These are phyloP conservation scores for Carassius gibelio DNA, from an alignment of 2,113 vertebrate species.

Conservation along the genomic window DNA sequence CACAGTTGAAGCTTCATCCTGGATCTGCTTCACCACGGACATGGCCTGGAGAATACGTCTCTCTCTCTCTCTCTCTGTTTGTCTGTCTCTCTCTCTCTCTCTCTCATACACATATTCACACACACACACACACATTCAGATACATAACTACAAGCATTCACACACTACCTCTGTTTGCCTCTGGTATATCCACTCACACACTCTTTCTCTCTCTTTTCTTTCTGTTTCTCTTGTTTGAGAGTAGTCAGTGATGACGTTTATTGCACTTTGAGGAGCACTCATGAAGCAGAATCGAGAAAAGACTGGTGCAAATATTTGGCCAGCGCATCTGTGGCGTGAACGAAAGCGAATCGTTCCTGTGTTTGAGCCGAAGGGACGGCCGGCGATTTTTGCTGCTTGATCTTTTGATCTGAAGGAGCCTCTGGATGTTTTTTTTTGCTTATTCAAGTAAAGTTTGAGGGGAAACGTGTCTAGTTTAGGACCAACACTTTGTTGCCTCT, in stretches of 20 bases:
- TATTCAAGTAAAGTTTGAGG: not conserved
- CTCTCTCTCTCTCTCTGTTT: slow-evolving; percentile 39
- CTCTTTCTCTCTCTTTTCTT: slow-evolving; percentile 11
- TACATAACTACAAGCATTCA: not conserved
- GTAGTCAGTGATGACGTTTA: slow-evolving; percentile 53
- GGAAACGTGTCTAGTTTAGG: slow-evolving; percentile 18
- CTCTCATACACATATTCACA: not conserved
- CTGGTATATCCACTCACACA: not conserved
- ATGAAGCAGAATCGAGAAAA: slow-evolving; percentile 51
- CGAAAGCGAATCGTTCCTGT: too few species aligned
- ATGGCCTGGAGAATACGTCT: slow-evolving; percentile 75
- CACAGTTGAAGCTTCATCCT: slow-evolving; percentile 65
- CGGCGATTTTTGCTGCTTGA: slow-evolving; percentile 3
- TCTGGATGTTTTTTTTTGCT: slow-evolving; percentile 12
- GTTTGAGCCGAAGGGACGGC: not conserved
- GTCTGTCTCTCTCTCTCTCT: too few species aligned
- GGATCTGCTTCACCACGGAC: slow-evolving; percentile 73
- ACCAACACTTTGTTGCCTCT: slow-evolving; percentile 44
- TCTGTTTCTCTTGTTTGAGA: slow-evolving; percentile 44
- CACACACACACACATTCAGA: not conserved
- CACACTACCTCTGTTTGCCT: not conserved
- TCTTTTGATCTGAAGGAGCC: slow-evolving; percentile 21
- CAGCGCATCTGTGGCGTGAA: slow-evolving; percentile 5
- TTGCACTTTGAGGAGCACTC: slow-evolving; percentile 61
- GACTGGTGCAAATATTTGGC: slow-evolving; percentile 37